Percentiles rank a stretch among this genome's conserved stretches.
Evolutionary conservation across 1,140 invertebrate genomes (phyloP).

Genomic region (Halesus radiatus): DNA sequence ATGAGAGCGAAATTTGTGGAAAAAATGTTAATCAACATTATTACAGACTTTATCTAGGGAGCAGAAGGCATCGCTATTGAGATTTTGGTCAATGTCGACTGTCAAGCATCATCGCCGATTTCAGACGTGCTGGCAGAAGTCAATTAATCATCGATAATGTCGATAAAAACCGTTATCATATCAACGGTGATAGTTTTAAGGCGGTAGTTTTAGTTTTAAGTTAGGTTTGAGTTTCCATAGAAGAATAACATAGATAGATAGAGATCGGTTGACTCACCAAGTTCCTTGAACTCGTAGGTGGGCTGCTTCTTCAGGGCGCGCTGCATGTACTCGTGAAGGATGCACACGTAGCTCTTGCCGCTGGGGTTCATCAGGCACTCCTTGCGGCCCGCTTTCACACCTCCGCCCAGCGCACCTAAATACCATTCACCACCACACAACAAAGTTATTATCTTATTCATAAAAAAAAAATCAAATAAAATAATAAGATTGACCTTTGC

Average conservation of each 20-base stretch:
- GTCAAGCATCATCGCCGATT: no score
- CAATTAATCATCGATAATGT: no score
- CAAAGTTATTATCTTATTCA: not conserved
- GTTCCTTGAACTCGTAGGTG: constrained; percentile 92
- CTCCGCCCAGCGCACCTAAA: constrained; percentile 41
- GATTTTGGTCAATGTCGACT: no score
- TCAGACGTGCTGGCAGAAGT: no score
- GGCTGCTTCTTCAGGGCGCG: constrained; percentile 94
- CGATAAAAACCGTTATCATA: no score
- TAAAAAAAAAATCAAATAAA: not conserved
- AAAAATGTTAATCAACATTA: no score
- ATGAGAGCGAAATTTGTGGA: no score
- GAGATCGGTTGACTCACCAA: constrained; percentile 72
- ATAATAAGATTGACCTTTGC: no score
- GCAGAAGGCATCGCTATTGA: not conserved
- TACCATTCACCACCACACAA: not conserved
- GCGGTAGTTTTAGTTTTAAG: no score
- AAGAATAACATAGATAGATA: not conserved
- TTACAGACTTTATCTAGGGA: no score
- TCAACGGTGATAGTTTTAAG: no score
- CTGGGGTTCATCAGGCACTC: constrained; percentile 95
- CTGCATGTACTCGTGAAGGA: constrained; percentile 96
- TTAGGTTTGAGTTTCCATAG: no score
- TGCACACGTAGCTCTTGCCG: constrained; percentile 96
- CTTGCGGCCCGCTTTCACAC: constrained; percentile 68